Base-by-base conservation (phyloP, 1,140 invertebrate species). In the Teleogryllus occipitalis region DNA sequence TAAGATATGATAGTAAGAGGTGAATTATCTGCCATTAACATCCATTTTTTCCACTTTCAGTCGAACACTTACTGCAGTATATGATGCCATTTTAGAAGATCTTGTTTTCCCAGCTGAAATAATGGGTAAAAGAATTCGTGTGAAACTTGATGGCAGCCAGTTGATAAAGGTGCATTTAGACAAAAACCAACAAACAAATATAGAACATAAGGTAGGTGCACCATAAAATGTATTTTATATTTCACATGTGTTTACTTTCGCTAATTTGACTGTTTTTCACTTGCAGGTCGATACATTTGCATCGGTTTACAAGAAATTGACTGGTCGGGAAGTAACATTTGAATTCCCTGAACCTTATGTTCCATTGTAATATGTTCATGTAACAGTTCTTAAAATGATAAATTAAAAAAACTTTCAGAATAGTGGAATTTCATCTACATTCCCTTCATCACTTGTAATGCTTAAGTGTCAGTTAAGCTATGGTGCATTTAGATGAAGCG, bases 101-200 rank as follows among this genome's bases (percentile, higher is more conserved):
- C 88, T 99, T 81, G 98, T 99, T 72, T 99, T 95, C 88, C 98
- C 98, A 22, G 98, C 98, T 80, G 98, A 99, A 90, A 99, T 99
- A 85, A 97, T 99, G 80, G 98, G 98, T 84, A 99, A 99, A 88
- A 91, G 98, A 81, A 98, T 98, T 84, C 91, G 98, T 83, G 92
- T 99, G 75, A 97, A 97, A 86, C 88, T 99, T 78, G 98, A 99
- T 87, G 98, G 98, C 49, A 95, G 96, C 73, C 93, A 97, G 83
- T 88, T 99, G 46, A 97, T 98, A 83, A 99, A 99, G 90, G 97
- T 99, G 83, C 98, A 99, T 88, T 89, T 99, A 82, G 98, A 99
- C 87, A 99, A 98, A 88, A 96, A 93, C 86, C 97, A 99, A 86
- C 97, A 98, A 88, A 99, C 97, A 79, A 99, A 97, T 83, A 98